Conservation (phyloP, 2,888 invertebrate species). For the Malthinus flaveolus region DNA sequence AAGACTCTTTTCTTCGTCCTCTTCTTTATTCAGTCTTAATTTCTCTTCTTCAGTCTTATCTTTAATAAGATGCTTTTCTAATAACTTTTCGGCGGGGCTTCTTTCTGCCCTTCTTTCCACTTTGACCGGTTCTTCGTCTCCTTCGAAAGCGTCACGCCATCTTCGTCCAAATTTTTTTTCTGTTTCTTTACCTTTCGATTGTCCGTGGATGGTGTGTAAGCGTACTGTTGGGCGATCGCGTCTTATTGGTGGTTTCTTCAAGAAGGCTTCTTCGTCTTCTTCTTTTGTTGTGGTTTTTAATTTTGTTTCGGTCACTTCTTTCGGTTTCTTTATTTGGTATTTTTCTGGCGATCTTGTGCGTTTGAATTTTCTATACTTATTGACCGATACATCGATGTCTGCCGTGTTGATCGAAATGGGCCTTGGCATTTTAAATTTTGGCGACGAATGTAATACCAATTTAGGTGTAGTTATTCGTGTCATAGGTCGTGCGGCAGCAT, state of each 20-base stretch:
- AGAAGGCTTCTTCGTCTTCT: slow-evolving; percentile 53
- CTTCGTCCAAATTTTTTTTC: slow-evolving; percentile 42
- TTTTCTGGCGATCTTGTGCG: slow-evolving; percentile 31
- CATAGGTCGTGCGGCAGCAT: slow-evolving; percentile 53
- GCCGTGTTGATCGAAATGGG: slow-evolving; percentile 81
- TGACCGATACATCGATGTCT: slow-evolving; percentile 80
- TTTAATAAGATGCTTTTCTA: slow-evolving; percentile 74
- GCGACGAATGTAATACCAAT: slow-evolving; percentile 55
- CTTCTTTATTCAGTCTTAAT: slow-evolving; percentile 28
- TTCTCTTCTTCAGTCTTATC: slow-evolving; percentile 57
- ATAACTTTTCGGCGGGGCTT: slow-evolving; percentile 66
- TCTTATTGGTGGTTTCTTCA: slow-evolving; percentile 59
- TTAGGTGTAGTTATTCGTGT: slow-evolving; percentile 59
- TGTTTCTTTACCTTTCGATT: slow-evolving; percentile 41
- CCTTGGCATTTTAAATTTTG: slow-evolving; percentile 58
- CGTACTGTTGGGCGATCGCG: slow-evolving; percentile 76
- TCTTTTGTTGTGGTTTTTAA: slow-evolving; percentile 46
- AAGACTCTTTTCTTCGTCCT: slow-evolving; percentile 24
- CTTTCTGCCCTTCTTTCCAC: slow-evolving; percentile 57
- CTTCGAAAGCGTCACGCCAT: slow-evolving; percentile 67
- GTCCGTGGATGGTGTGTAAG: slow-evolving; percentile 64
- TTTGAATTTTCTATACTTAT: slow-evolving; percentile 59
- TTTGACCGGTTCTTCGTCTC: slow-evolving; percentile 55
- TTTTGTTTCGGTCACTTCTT: slow-evolving; percentile 21
- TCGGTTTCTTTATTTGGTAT: slow-evolving; percentile 19